Conservation (phyloP, 2,888 invertebrate genomes). For the Drosophila anomelani region DNA sequence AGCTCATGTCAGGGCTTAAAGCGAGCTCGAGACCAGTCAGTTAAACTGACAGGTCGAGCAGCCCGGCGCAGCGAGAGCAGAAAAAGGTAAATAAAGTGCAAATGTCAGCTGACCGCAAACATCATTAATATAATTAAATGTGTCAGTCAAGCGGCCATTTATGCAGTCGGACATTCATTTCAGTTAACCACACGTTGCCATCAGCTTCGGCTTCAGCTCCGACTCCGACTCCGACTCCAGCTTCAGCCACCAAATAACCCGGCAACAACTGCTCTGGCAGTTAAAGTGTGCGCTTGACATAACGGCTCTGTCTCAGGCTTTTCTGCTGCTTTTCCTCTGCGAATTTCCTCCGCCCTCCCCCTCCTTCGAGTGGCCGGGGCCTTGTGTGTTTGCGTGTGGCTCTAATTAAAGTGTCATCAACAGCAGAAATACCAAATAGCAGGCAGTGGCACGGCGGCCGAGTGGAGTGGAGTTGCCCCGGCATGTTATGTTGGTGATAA, state of each 20-base stretch:
- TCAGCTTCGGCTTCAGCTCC: slow-evolving; percentile 8
- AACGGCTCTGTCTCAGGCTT: slow-evolving; percentile 46
- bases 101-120: slow-evolving; percentile 82
- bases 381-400: slow-evolving; percentile 76
- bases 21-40: slow-evolving; percentile 47
- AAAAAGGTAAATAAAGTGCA: slow-evolving; percentile 77
- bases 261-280: slow-evolving; percentile 51
- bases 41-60: slow-evolving; percentile 56
- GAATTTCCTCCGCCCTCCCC: background rate
- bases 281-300: slow-evolving; percentile 72
- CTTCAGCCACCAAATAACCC: slow-evolving; percentile 39
- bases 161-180: slow-evolving; percentile 75
- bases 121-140: slow-evolving; percentile 82
- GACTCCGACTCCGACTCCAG: background rate
- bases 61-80: slow-evolving; percentile 20
- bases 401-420: slow-evolving; percentile 80
- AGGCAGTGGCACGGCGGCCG: slow-evolving; percentile 21
- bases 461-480: slow-evolving; percentile 56
- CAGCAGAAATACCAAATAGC: slow-evolving; percentile 55
- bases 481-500: slow-evolving; percentile 79
- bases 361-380: slow-evolving; percentile 14
- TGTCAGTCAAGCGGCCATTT: slow-evolving; percentile 80
- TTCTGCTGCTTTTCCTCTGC: slow-evolving; percentile 22
- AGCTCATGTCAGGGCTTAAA: slow-evolving; percentile 41
- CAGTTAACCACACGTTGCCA: slow-evolving; percentile 66